Base-by-base conservation (phyloP, 2,797 vertebrate species). In the Hephaestus fuliginosus region DNA sequence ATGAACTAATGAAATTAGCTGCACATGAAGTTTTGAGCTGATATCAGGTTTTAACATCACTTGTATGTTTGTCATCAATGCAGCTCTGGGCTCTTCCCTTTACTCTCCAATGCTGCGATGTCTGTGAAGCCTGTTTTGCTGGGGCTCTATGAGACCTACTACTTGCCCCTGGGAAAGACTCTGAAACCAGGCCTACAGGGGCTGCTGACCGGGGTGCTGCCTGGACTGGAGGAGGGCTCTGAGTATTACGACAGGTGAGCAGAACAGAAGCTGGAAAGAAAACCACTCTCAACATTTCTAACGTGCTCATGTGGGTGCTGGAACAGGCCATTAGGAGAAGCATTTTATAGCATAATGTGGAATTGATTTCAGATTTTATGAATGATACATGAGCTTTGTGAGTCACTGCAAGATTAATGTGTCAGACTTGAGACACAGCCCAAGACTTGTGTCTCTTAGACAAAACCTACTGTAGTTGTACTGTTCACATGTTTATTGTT, bases 51-150 rank as follows among this genome's bases (percentile, higher is more conserved):
- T 61, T 65, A 55, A 72, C 25, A 18, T 60, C 0, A 3, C 5
- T 15, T 0, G 0, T 75, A 8, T 46, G 1, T 70, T 70, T 63
- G 53, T 53, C 14, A 20, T 82, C 74, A 0, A 61, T 46, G 22
- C 76, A 99, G 98, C 91, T 97, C 98, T 22, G 98, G 98, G 55
- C 96, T 99, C 65, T 99, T 99, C 93, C 98, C 98, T 84, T 96
- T 99, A 86, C 97, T 99, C 90, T 97, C 97, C 91, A 99, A 99
- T 89, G 98, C 98, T 53, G 98, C 98, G 41, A 99, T 99, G 98
- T 99, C 98, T 81, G 98, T 99, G 81, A 99, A 99, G 91, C 98
- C 98, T 74, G 97, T 96, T 1, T 94, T 99, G 85, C 88, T 99
- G 81, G 97, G 97, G 82, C 95, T 99, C 70, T 99, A 99, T 92